Percentiles rank a stretch among this genome's conserved stretches.
Evolutionary conservation across 2,113 vertebrate genomes (phyloP).

Genomic region (Pica pica): DNA sequence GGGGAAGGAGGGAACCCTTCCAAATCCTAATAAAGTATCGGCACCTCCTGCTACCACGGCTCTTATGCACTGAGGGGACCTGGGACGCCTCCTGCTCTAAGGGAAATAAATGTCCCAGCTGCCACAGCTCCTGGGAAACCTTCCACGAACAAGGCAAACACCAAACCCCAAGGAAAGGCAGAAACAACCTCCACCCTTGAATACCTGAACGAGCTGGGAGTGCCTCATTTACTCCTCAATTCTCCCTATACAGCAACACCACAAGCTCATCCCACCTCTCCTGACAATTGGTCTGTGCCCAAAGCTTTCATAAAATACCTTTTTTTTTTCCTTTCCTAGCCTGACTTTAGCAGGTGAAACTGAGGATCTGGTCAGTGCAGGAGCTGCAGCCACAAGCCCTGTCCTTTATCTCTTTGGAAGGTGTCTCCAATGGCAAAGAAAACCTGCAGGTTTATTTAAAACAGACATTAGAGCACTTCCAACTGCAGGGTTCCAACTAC

Average conservation of each 20-base stretch:
- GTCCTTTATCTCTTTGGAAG: not conserved
- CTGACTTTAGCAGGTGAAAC: not conserved
- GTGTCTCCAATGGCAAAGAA: not conserved
- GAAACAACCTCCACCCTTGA: not conserved
- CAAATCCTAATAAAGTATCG: not conserved
- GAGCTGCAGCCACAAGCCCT: not conserved
- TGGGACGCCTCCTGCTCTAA: not conserved
- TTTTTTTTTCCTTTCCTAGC: not conserved
- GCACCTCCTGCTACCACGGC: not conserved
- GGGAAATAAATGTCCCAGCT: too few species aligned
- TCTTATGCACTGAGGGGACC: not conserved
- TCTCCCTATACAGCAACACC: accelerated
- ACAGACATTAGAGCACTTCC: not conserved
- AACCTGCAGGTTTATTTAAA: not conserved
- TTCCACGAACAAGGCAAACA: accelerated
- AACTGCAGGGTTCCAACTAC: not conserved
- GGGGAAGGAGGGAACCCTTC: not conserved
- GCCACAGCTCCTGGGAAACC: not conserved
- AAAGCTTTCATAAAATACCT: not conserved
- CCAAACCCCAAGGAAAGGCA: not conserved
- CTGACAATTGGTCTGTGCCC: accelerated
- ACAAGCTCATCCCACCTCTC: not conserved
- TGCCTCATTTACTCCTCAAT: accelerated
- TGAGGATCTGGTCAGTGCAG: not conserved
- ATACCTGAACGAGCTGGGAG: too few species aligned